These are phyloP conservation scores for Plebejus anna DNA, from an alignment of 2,888 invertebrate genomes.

Conservation along the genomic window DNA sequence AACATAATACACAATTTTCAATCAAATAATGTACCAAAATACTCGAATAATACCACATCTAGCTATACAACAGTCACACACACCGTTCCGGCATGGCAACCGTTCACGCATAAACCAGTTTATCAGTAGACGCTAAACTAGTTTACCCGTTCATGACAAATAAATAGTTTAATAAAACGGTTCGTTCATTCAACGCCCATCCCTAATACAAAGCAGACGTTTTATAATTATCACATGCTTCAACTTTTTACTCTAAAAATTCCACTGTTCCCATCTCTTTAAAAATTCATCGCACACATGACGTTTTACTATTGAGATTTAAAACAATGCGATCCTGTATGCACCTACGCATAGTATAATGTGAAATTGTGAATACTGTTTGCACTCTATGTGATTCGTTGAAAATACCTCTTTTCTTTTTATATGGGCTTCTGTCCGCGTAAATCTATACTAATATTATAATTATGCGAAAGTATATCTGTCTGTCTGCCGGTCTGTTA, in stretches of 20 bases:
- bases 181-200: too few species aligned
- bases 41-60: background rate
- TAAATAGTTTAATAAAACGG: too few species aligned
- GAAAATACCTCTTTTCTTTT: background rate
- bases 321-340: slow-evolving; percentile 33
- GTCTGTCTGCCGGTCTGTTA: too few species aligned
- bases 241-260: background rate
- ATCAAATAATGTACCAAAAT: background rate
- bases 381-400: slow-evolving; percentile 4
- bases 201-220: background rate
- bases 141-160: too few species aligned
- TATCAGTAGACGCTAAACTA: too few species aligned
- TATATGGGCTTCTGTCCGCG: too few species aligned
- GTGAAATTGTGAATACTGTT: background rate
- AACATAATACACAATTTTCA: too few species aligned
- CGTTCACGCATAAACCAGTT: too few species aligned
- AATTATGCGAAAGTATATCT: too few species aligned
- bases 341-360: background rate
- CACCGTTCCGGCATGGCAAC: too few species aligned
- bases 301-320: slow-evolving; percentile 33
- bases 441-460: too few species aligned
- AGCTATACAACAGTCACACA: background rate
- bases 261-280: slow-evolving; percentile 14
- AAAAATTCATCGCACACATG: slow-evolving; percentile 32
- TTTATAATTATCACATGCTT: slow-evolving; percentile 18